Evolutionary conservation across 2,113 vertebrate genomes (phyloP).

Genomic region (Misgurnus anguillicaudatus): DNA sequence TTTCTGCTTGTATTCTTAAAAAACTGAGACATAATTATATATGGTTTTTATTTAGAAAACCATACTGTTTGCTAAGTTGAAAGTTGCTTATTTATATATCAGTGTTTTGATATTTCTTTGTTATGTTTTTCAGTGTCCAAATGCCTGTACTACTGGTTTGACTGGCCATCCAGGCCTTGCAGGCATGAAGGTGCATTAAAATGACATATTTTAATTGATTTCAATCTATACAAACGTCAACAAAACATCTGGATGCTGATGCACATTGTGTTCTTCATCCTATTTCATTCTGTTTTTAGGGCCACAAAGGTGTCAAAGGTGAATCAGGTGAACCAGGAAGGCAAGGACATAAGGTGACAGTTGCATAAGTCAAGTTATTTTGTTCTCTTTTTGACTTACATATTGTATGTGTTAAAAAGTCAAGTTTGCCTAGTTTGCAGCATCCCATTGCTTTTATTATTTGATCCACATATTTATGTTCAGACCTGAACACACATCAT

Average conservation of each 20-base stretch:
- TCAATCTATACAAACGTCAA: neutral
- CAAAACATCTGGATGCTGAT: neutral
- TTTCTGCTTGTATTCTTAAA: too few species aligned
- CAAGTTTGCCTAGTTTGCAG: neutral
- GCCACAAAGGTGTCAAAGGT: conserved; percentile 92
- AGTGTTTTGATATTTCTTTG: conserved; percentile 31
- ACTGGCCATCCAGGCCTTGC: conserved; percentile 86
- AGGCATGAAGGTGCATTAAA: conserved; percentile 89
- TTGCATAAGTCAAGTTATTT: neutral
- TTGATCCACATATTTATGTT: neutral
- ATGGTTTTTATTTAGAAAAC: too few species aligned
- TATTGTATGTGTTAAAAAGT: neutral
- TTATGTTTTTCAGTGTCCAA: conserved; percentile 86
- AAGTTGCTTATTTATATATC: neutral
- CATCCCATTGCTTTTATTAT: neutral
- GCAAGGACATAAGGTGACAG: conserved; percentile 94
- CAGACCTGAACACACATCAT: too few species aligned
- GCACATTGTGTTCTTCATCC: neutral
- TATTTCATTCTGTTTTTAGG: conserved; percentile 68
- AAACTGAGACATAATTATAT: too few species aligned
- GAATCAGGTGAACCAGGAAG: conserved; percentile 94
- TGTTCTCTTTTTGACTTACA: neutral
- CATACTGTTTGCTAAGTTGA: neutral
- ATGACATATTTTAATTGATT: neutral
- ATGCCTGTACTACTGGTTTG: conserved; percentile 82